These are phyloP conservation scores for Noctua janthe DNA, from an alignment of 2,888 invertebrate genomes.

Conservation along the genomic window DNA sequence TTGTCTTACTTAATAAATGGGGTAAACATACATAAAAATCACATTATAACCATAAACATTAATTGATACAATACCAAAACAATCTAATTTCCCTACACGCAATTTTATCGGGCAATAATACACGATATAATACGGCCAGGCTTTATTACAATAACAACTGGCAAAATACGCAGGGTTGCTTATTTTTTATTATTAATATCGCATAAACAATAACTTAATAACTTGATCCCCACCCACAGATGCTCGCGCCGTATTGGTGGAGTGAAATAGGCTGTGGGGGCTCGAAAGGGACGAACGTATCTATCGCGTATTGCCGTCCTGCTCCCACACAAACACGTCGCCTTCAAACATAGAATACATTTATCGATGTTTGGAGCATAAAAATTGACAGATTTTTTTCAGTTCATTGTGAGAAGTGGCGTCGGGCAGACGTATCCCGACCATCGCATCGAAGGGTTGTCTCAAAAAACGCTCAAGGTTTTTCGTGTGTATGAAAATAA, in stretches of 20 bases:
- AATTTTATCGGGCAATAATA: conserved; percentile 83
- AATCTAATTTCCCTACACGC: conserved; percentile 83
- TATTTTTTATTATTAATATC: conserved; percentile 89
- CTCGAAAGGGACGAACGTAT: conserved; percentile 80
- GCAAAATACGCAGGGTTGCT: conserved; percentile 76
- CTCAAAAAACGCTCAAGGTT: conserved; percentile 73
- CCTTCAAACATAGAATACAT: conserved; percentile 88
- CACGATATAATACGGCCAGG: conserved; percentile 76
- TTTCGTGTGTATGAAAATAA: conserved; percentile 68
- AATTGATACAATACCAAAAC: conserved; percentile 79
- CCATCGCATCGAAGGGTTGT: conserved; percentile 80
- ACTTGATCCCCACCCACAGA: conserved; percentile 87
- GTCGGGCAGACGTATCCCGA: conserved; percentile 75
- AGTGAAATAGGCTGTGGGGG: conserved; percentile 88
- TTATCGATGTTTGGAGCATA: conserved; percentile 90
- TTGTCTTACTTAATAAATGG: conserved; percentile 68
- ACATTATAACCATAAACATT: conserved; percentile 75
- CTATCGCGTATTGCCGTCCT: conserved; percentile 70
- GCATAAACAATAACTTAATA: conserved; percentile 90
- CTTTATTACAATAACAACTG: conserved; percentile 82
- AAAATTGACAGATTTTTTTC: conserved; percentile 91
- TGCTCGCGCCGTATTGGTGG: conserved; percentile 86
- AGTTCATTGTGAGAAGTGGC: conserved; percentile 85
- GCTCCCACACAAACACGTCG: conserved; percentile 85
- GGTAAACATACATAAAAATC: conserved; percentile 81